Evolutionary conservation across 2,113 vertebrate species (phyloP), one percentile per base, ranked within the genome.

Genomic region (Tragelaphus strepsiceros): DNA sequence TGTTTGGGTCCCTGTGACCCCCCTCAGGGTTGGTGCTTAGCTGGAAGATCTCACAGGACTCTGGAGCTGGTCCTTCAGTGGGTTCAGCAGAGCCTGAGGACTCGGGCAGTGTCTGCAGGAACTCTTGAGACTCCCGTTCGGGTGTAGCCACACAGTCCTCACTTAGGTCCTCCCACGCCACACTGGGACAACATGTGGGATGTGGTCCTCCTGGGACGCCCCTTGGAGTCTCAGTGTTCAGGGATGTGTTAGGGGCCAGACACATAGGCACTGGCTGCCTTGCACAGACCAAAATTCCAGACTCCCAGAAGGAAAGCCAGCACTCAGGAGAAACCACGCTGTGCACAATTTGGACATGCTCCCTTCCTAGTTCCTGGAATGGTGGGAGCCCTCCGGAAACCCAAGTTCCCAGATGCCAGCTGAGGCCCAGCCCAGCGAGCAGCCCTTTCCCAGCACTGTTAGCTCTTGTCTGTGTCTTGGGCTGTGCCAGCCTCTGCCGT

Each of bases 91-190:
- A 32, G 12, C 15, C 15, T 21, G 32, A 24, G 81, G 24, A 56
- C 32, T 9, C 32, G 9, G 88, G 15, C 59, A 8, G 1, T 3
- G 35, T 46, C 54, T 35, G 1, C 5, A 21, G 56, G 83, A 43
- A 43, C 9, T 7, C 8, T 7, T 5, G 5, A 39, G 74, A 21
- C 7, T 13, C 24, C 35, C 2, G 13, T 39, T 67, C 21, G 0
- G 6, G 16, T 14, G 32, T 11, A 0, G 32, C 2, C 53, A 12
- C 16, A 9, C 10, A 6, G n/a, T 15, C 5, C 9, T 0, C 7
- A 0, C 28, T 12, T 13, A 2, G 2, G 11, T 19, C 26, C 26
- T 39, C 62, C 19, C 49, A 21, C 16, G 5, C 1, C 32, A 51
- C 9, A 5, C 10, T 39, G 83, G 10, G 6, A 3, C 12, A 9